Percentiles rank a stretch among this genome's conserved stretches.
Evolutionary conservation across 23 tunicate genomes (phyloP).

Genomic region (Corella eumyota): DNA sequence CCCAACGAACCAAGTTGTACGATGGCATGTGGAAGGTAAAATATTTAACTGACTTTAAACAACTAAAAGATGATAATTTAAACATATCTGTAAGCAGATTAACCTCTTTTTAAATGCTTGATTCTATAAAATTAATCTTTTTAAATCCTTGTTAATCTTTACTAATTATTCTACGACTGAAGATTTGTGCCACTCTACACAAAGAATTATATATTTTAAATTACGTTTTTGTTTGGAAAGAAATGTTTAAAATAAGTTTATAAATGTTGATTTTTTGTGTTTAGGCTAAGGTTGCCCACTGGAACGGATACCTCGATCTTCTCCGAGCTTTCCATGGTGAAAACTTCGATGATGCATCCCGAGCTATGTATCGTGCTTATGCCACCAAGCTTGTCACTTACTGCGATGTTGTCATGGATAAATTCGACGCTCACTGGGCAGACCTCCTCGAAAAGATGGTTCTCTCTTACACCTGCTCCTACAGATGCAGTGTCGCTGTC

Average conservation of each 20-base stretch:
- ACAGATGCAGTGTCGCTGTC: conserved; percentile 18
- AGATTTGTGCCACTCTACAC: too few relatives aligned
- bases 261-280: not conserved
- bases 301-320: conserved; percentile 13
- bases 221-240: too few relatives aligned
- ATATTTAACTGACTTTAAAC: too few relatives aligned
- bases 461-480: conserved; percentile 24
- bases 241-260: too few relatives aligned
- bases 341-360: conserved; percentile 4
- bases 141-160: too few relatives aligned
- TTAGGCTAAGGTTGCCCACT: conserved; percentile 34
- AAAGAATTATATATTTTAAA: too few relatives aligned
- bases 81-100: too few relatives aligned
- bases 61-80: too few relatives aligned
- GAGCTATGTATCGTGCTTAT: conserved; percentile 15
- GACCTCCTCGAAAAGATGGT: conserved; percentile 18
- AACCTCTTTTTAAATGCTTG: too few relatives aligned
- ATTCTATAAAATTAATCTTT: too few relatives aligned
- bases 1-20: not conserved
- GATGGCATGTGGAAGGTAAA: conserved; percentile 5
- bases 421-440: conserved; percentile 30
- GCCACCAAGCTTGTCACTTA: conserved; percentile 2
- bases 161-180: too few relatives aligned
- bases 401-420: conserved; percentile 4
- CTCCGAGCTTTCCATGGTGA: conserved; percentile 16